Base-by-base conservation (phyloP, 1,140 invertebrate genomes). In the Drosophila virilis region DNA sequence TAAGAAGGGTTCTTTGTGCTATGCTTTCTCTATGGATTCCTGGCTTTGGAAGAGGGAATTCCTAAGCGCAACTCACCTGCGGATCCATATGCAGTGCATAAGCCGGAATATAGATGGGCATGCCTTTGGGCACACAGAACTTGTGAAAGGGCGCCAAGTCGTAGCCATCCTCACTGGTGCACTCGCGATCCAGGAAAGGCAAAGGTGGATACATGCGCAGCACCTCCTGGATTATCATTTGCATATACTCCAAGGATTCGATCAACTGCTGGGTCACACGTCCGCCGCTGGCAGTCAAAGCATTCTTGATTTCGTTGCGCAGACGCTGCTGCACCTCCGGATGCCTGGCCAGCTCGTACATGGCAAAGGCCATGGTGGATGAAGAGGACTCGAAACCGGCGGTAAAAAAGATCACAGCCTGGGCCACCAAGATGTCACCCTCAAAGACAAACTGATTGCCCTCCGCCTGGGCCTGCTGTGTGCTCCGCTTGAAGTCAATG, bases 331-430 rank as follows among this genome's bases (percentile, higher is more conserved):
- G 94, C 0, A 93, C 66, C 2, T 93, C 90, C 0, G 82, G 80
- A 68, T 94, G 77, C 35, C 90, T 80, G 2, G 94, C 92, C 42
- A 94, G 37, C 70, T 94, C 93, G 75, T 93, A 95, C n/a, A 94
- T 45, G 12, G 93, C 91, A 79, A 93, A 93, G 0, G 90, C 78
- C 76, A 93, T 91, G 0, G 93, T 92, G 1, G 92, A 88, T 0
- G 93, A 91, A 3, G 93, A 93, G 1, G 93, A 93, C 69, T 94
- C 94, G 59, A 92, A 94, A 5, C 94, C 93, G 58, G 94, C 96
- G 2, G 93, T 91, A 71, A 96, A 95, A 76, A 97, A 96, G 6
- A 95, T 42, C 1, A 95, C 91, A 1, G 94, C 94, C 75, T 96
- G 95, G 0, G 94, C 94, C 1, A 94, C 84, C 4, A 96, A 57